phyloP scores from a whole-genome alignment of 2,797 vertebrate genomes.

The Tenualosa thibaudeaui region DNA sequence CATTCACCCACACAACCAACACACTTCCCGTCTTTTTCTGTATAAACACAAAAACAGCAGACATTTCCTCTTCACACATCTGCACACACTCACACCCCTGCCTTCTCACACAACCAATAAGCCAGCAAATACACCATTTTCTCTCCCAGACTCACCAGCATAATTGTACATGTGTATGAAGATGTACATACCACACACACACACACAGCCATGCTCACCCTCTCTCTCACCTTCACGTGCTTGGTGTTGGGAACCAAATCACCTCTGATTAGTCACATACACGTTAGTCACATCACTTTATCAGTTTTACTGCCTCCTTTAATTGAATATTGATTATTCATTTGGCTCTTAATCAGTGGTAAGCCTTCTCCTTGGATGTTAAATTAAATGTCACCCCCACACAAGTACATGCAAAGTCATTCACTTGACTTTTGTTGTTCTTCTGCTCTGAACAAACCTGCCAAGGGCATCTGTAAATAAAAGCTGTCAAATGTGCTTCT shows the following conservation, averaged over 20 bases:
- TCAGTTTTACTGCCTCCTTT: neutral
- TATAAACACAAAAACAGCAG: neutral
- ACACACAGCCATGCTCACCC: neutral
- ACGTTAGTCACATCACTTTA: neutral
- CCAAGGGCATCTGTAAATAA: neutral
- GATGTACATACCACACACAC: neutral
- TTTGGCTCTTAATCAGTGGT: slow-evolving; percentile 15
- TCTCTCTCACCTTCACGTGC: neutral
- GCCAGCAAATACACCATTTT: neutral
- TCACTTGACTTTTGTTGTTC: neutral
- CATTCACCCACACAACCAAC: neutral
- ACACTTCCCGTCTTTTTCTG: neutral
- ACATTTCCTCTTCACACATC: neutral
- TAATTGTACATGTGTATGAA: neutral
- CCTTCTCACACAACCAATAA: neutral
- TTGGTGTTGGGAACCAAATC: neutral
- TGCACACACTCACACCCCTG: neutral
- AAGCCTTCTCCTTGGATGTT: neutral
- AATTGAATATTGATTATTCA: slow-evolving; percentile 26
- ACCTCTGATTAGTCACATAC: neutral
- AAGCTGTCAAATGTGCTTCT: neutral
- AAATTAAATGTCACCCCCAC: slow-evolving; percentile 1
- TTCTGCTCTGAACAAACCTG: neutral
- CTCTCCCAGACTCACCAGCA: neutral
- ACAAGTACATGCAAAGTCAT: neutral